Conservation (phyloP, 2,888 invertebrate genomes). For the Cremastobaeus sp. region DNA sequence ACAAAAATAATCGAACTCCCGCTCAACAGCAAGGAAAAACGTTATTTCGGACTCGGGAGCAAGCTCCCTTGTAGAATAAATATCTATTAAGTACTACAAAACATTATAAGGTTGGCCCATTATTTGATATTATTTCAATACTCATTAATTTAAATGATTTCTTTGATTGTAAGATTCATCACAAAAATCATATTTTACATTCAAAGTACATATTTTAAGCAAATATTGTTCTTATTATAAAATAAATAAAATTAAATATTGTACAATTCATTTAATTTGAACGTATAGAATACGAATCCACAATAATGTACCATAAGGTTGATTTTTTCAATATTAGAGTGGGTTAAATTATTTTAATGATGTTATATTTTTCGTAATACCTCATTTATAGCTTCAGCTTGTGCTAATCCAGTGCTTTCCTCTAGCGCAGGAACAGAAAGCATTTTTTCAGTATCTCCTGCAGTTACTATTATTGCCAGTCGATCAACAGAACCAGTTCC, state of each 20-base stretch:
- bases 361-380: neutral
- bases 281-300: neutral
- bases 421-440: neutral
- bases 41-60: too few species aligned
- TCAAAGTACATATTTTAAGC: neutral
- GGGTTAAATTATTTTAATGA: neutral
- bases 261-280: neutral
- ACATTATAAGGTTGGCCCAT: neutral
- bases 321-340: neutral
- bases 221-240: neutral
- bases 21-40: too few species aligned
- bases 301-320: neutral
- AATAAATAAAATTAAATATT: neutral
- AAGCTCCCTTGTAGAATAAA: too few species aligned
- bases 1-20: too few species aligned
- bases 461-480: neutral
- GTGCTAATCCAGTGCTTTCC: neutral
- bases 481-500: neutral
- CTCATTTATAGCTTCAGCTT: neutral
- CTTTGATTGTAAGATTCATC: neutral
- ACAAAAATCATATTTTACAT: neutral
- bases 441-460: neutral
- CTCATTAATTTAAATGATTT: neutral
- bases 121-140: neutral
- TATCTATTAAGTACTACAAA: neutral